phyloP scores from a whole-genome alignment of 2,888 invertebrate species.

The Ectropis crepuscularia region DNA sequence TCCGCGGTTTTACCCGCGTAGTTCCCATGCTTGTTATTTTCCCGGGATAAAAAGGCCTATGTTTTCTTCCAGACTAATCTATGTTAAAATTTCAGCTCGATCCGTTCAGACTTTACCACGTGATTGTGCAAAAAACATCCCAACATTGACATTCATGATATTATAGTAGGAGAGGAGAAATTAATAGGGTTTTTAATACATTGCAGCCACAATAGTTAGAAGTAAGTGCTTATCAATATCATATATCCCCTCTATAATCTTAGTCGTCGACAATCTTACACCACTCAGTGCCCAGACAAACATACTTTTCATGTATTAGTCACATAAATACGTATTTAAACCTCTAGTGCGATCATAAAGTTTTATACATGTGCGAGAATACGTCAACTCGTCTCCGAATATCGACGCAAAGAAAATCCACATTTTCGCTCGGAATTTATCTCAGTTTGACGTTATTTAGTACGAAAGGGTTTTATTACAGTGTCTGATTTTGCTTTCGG shows the following conservation, averaged over 20 bases:
- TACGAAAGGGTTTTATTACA: slow-evolving; percentile 21
- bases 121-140: no score
- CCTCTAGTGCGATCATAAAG: slow-evolving; percentile 32
- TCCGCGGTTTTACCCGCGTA: no score
- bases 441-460: slow-evolving; percentile 19
- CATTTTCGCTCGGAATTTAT: slow-evolving; percentile 24
- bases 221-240: no score
- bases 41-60: no score
- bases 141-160: no score
- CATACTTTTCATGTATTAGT: slow-evolving; percentile 23
- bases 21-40: no score
- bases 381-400: slow-evolving; percentile 19
- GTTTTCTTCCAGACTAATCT: no score
- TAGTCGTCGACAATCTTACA: slow-evolving; percentile 3
- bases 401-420: slow-evolving; percentile 10
- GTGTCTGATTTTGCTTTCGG: slow-evolving; percentile 9
- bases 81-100: no score
- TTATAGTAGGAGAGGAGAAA: no score
- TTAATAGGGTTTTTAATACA: no score
- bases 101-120: no score
- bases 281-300: slow-evolving; percentile 27
- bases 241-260: slow-evolving; percentile 11
- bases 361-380: slow-evolving; percentile 27
- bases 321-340: slow-evolving; percentile 29
- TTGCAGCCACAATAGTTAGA: no score